phyloP scores from a whole-genome alignment of 2,888 invertebrate genomes.

The Carpatolechia fugitivella region DNA sequence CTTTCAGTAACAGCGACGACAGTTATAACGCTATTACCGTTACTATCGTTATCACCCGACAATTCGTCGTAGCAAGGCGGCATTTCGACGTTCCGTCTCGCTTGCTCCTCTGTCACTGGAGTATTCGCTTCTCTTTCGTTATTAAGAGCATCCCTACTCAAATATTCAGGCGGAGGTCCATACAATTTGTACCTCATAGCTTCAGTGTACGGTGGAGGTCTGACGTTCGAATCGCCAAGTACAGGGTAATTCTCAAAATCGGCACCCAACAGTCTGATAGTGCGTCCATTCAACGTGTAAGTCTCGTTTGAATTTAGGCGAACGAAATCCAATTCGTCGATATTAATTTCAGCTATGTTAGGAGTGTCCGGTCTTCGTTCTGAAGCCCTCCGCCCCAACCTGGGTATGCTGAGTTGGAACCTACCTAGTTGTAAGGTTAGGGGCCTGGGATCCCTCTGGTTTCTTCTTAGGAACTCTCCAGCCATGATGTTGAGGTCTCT shows the following conservation, averaged over 20 bases:
- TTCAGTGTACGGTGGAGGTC: slow-evolving; percentile 67
- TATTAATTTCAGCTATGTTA: slow-evolving; percentile 57
- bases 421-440: slow-evolving; percentile 61
- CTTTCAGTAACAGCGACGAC: background rate
- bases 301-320: slow-evolving; percentile 57
- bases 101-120: slow-evolving; percentile 46
- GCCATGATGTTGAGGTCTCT: slow-evolving; percentile 54
- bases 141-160: slow-evolving; percentile 51
- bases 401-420: slow-evolving; percentile 58
- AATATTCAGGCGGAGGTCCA: slow-evolving; percentile 70
- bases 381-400: slow-evolving; percentile 40
- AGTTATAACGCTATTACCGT: slow-evolving; percentile 17
- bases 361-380: slow-evolving; percentile 61
- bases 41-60: slow-evolving; percentile 27
- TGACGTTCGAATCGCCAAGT: slow-evolving; percentile 29
- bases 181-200: slow-evolving; percentile 60
- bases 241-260: slow-evolving; percentile 60
- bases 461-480: slow-evolving; percentile 44
- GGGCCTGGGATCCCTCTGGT: slow-evolving; percentile 35
- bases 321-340: slow-evolving; percentile 58
- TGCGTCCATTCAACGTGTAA: slow-evolving; percentile 67
- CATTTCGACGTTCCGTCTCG: slow-evolving; percentile 58
- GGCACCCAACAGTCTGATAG: slow-evolving; percentile 62
- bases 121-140: slow-evolving; percentile 19
- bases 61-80: slow-evolving; percentile 67